Conservation (phyloP, 2,797 vertebrate species). For the Heteromormyrus szaboi region DNA sequence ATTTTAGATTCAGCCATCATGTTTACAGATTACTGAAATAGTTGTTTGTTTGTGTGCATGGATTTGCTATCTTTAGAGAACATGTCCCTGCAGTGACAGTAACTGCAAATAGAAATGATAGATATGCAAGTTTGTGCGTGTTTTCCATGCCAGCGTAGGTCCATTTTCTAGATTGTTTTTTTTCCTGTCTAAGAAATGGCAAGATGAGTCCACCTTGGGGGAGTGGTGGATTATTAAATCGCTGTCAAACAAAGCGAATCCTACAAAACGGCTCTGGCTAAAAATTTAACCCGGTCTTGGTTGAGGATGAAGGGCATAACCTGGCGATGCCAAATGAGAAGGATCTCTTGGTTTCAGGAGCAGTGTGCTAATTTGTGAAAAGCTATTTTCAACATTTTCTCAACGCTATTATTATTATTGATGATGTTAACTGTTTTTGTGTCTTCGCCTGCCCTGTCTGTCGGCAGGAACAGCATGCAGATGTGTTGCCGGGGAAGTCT, state of each 20-base stretch:
- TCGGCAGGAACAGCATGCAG: neutral
- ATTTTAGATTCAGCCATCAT: neutral
- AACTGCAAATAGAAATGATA: conserved; percentile 8
- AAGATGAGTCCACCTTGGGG: neutral
- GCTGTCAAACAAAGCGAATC: neutral
- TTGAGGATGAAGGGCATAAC: neutral
- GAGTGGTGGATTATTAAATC: neutral
- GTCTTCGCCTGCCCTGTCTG: neutral
- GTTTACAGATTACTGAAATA: conserved; percentile 10
- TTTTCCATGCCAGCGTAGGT: neutral
- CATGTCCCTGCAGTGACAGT: neutral
- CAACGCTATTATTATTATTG: neutral
- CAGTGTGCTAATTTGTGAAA: neutral
- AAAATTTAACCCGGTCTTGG: neutral
- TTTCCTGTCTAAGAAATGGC: neutral
- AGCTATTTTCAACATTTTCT: neutral
- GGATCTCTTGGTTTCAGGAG: neutral
- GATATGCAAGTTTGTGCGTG: neutral
- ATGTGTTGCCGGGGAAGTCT: neutral
- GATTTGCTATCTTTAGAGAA: neutral
- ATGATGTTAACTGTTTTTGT: neutral
- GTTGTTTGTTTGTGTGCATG: conserved; percentile 3
- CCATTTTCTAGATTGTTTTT: neutral
- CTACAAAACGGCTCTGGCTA: neutral
- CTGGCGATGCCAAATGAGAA: neutral